A percentile compares a stretch with the other conserved stretches of the same genome.
phyloP scores from a whole-genome alignment of 2,888 invertebrate genomes.

The Zhuqinia jingwanae region DNA sequence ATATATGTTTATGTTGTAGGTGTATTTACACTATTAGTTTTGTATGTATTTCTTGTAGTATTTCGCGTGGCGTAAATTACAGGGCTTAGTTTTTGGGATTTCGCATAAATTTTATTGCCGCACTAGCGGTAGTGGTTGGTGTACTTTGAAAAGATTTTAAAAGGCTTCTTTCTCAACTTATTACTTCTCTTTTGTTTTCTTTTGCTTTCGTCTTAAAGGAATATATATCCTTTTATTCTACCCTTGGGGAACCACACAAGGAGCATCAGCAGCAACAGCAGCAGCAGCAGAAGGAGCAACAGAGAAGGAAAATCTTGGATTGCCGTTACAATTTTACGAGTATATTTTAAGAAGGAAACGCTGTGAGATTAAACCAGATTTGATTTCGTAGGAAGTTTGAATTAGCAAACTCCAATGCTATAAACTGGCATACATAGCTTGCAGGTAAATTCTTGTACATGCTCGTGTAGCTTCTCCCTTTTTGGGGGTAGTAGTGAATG shows the following conservation, averaged over 20 bases:
- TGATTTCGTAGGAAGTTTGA: constrained; percentile 8
- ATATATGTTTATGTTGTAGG: neutral
- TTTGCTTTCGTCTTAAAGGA: constrained; percentile 28
- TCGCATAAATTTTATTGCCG: no score
- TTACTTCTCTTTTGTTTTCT: neutral
- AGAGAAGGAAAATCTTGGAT: constrained; percentile 30
- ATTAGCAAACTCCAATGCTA: neutral
- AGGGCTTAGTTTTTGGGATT: neutral
- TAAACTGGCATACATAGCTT: neutral
- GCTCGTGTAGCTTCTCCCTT: neutral
- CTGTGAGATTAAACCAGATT: constrained; percentile 31
- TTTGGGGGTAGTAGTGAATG: no score
- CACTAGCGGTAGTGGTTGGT: no score
- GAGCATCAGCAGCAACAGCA: no score
- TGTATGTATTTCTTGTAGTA: neutral
- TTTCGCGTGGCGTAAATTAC: neutral
- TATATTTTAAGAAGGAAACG: constrained; percentile 24
- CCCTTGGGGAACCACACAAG: constrained; percentile 37
- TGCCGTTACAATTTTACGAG: constrained; percentile 30
- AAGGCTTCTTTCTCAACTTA: neutral
- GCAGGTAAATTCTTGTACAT: neutral
- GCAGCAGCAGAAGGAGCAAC: no score
- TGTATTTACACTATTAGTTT: neutral
- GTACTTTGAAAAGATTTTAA: constrained; percentile 22
- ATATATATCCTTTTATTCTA: constrained; percentile 2